Conservation (phyloP, 2,113 vertebrate genomes). For the Euleptes europaea region DNA sequence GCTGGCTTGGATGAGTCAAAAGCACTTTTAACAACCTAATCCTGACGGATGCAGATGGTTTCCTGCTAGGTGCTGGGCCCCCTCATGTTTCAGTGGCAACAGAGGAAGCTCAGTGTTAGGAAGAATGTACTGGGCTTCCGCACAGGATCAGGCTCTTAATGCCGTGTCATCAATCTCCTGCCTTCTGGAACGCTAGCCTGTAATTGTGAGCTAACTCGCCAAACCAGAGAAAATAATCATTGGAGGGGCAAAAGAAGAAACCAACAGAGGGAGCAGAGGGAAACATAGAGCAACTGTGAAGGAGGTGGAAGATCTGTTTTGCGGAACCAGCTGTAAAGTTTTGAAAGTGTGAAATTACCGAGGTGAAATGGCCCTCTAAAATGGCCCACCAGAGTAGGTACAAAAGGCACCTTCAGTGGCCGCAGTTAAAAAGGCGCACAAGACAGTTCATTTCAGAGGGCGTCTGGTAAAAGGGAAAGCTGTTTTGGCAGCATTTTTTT, state of each 20-base stretch:
- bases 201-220: background rate
- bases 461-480: too few relatives aligned
- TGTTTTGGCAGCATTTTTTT: too few relatives aligned
- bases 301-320: background rate
- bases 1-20: conserved; percentile 17
- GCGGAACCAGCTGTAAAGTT: background rate
- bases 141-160: background rate
- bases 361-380: too few relatives aligned
- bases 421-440: too few relatives aligned
- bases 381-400: too few relatives aligned
- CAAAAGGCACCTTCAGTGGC: too few relatives aligned
- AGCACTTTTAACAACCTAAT: conserved; percentile 2
- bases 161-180: background rate
- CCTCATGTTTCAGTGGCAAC: background rate
- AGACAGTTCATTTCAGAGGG: too few relatives aligned
- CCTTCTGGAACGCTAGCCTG: background rate
- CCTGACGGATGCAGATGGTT: background rate
- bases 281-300: background rate
- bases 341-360: background rate
- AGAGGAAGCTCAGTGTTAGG: background rate
- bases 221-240: background rate
- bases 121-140: background rate
- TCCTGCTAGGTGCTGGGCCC: background rate
- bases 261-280: background rate
- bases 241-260: background rate